Evolutionary conservation across 2,797 vertebrate genomes (phyloP), one percentile per base, ranked within the genome.

Genomic region (Cossypha dichroa): DNA sequence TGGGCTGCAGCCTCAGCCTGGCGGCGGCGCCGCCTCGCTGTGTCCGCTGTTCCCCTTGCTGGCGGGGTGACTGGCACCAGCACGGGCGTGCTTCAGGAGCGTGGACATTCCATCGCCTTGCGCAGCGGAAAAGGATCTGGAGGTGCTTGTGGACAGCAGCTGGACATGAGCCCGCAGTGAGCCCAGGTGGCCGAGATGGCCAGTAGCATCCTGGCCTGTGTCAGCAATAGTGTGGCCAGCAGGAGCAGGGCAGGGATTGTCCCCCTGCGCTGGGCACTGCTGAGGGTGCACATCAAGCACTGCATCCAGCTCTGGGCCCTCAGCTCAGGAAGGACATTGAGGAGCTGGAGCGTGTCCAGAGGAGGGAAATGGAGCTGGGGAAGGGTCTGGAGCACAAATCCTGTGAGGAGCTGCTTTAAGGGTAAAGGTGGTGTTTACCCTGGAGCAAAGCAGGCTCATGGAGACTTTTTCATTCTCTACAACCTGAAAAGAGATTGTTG

Each of bases 41-140:
- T 7, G 0, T 7, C 6, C 11, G 2, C 56, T 22, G 17, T 1
- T 22, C 5, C 28, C 43, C 20, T 29, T 10, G 20, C 36, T 4
- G 36, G 1, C 19, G 28, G 2, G 5, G 38, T 17, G 38, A 5
- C 52, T 20, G 38, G 0, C 18, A 2, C 13, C 40, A 8, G 29
- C 56, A 1, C 0, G n/a, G 19, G 11, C 3, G 34, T 33, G 6
- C 41, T 10, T 15, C 10, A 3, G 63, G 26, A 56, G 4, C 38
- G 3, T 3, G 16, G 68, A 2, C 0, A 1, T 40, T 15, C 13
- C 15, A 1, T 43, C 0, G 9, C 2, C 6, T 64, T 34, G 3
- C 22, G 4, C 72, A 4, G 64, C 6, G 11, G 33, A 8, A 31
- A 31, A 33, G 17, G 20, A 26, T n/a, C 36, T 13, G 49, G 28